Base-by-base conservation (phyloP, 2,113 vertebrate species). In the Myxocyprinus asiaticus region DNA sequence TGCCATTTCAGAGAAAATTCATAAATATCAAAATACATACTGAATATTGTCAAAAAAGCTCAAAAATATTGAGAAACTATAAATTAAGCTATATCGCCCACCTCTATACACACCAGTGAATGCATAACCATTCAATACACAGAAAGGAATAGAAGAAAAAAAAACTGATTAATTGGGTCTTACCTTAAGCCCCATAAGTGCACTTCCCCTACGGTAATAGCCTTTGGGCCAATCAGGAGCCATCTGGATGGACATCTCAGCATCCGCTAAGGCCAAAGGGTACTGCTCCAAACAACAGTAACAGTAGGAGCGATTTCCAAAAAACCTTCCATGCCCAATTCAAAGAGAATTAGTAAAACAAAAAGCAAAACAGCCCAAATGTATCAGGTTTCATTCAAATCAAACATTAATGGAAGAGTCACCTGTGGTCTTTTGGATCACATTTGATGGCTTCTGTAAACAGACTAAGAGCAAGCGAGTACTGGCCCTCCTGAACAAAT, bases 251-350 rank as follows among this genome's bases (percentile, higher is more conserved):
- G 93, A 93, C 64, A 83, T 88, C 76, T 95, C 93, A 15, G 93
- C 93, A 53, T 95, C 94, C 17, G 73, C 84, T 70, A 95, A 85
- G 9, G 92, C 93, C 81, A 87, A 83, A 63, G 88, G 80, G 81
- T 94, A 93, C 79, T 92, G 90, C 82, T 93, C 90, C 86, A 94
- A 87, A 82, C 91, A 92, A 81, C 89, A 91, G 72, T 93, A 94
- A 82, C 93, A 94, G 79, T 94, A 95, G 1, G 94, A 94, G 51
- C 94, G 91, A 86, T 95, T 95, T 66, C 93, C 93, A 83, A 94
- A 94, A 87, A 92, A 92, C 82, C 91, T 92, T 51, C 22, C 22
- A 33, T 33, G 22, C 22, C 22, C 55, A 48, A 17, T 22, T 14
- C 42, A 14, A 44, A 59, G 47, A 59, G 6, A 44, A 45, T n/a